These are phyloP conservation scores for Odiellus spinosus DNA, from an alignment of 2,888 invertebrate species.

Conservation along the genomic window DNA sequence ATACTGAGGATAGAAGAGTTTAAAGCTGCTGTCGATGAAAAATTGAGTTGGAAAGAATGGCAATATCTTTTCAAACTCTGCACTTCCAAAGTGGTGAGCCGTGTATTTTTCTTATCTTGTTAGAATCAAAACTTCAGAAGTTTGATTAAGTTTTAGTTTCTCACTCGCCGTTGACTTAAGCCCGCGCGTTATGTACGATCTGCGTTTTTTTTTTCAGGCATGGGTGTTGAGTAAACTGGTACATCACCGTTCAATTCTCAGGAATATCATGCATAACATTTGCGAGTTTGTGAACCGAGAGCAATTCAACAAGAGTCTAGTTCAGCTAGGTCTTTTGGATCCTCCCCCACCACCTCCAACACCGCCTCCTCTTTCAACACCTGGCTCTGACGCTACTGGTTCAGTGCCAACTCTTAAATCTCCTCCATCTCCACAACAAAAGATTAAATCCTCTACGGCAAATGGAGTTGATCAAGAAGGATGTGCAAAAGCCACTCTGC, in stretches of 20 bases:
- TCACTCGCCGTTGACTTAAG: not conserved
- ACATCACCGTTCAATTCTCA: slow-evolving; percentile 24
- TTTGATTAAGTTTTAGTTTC: not conserved
- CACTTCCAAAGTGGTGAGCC: slow-evolving; percentile 46
- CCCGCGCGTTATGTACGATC: not conserved
- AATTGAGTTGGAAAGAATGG: slow-evolving; percentile 33
- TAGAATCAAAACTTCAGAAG: not conserved
- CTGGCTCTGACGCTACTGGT: not conserved
- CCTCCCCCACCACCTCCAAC: slow-evolving; percentile 17
- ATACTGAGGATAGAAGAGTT: slow-evolving; percentile 44
- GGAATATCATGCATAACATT: slow-evolving; percentile 31
- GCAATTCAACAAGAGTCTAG: slow-evolving; percentile 42
- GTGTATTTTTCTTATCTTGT: not conserved
- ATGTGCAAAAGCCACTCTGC: too few relatives aligned
- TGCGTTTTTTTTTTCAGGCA: slow-evolving; percentile 22
- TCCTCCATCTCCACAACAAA: too few relatives aligned
- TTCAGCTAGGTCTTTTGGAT: slow-evolving; percentile 40
- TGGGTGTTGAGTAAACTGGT: slow-evolving; percentile 29
- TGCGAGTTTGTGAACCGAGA: slow-evolving; percentile 45
- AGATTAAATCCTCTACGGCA: too few relatives aligned
- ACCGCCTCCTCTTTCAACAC: slow-evolving; percentile 9
- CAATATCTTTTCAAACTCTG: slow-evolving; percentile 31
- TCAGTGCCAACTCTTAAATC: too few relatives aligned
- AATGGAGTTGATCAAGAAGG: too few relatives aligned
- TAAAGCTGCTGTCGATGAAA: slow-evolving; percentile 44